A percentile compares a stretch with the other conserved stretches of the same genome.
These are phyloP conservation scores for Calyptommatus sinebrachiatus DNA, from an alignment of 2,113 vertebrate species.

Conservation along the genomic window DNA sequence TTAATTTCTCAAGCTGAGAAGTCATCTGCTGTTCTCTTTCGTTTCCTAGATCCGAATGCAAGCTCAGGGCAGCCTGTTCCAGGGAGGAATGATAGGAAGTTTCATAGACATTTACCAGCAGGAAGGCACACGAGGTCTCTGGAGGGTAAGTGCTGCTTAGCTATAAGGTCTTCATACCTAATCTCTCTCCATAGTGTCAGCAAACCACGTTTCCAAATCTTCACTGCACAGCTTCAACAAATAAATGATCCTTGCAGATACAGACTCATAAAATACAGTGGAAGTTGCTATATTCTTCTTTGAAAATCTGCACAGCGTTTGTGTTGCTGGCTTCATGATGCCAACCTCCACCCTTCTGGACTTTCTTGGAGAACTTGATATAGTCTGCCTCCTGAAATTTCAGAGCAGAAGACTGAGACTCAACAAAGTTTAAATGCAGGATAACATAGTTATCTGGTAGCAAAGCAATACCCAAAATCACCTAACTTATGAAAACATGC, in stretches of 20 bases:
- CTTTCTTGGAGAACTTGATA: not conserved
- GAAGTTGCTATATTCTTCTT: not conserved
- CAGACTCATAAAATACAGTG: not conserved
- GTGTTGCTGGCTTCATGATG: not conserved
- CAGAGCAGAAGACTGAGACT: no score
- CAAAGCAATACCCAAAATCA: no score
- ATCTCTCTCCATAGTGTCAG: not conserved
- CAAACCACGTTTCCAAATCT: no score
- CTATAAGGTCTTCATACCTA: rapidly evolving
- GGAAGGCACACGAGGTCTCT: constrained; percentile 91
- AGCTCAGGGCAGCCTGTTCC: constrained; percentile 91
- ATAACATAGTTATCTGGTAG: no score
- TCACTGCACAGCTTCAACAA: not conserved
- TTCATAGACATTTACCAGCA: constrained; percentile 98
- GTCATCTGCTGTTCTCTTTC: not conserved
- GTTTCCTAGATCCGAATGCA: constrained; percentile 92
- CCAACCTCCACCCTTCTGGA: not conserved
- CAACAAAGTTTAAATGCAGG: no score
- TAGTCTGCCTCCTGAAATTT: not conserved
- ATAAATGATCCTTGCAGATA: not conserved
- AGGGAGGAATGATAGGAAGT: constrained; percentile 95
- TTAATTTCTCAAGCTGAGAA: not conserved
- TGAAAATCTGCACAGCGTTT: not conserved
- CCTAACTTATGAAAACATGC: no score
- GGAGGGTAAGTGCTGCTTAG: constrained; percentile 82